Conservation (phyloP, 2,797 vertebrate genomes). For the Euphonia xanthogaster region DNA sequence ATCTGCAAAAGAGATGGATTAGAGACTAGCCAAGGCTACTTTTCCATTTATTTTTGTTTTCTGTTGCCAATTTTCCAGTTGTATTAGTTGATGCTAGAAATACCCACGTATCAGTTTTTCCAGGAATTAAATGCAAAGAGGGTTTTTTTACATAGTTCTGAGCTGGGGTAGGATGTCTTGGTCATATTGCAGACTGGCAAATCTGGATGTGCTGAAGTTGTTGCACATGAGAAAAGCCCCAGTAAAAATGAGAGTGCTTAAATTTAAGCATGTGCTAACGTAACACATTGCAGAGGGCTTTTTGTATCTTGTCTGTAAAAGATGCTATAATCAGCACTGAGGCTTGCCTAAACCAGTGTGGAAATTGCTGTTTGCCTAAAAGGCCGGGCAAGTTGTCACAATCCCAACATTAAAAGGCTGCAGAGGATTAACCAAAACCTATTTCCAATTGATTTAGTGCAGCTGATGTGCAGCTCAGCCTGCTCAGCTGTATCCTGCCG, state of each 20-base stretch:
- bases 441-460: not conserved
- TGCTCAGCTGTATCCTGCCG: not conserved
- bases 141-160: not conserved
- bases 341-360: slow-evolving; percentile 40
- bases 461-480: not conserved
- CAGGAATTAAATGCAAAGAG: not conserved
- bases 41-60: slow-evolving; percentile 3
- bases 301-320: not conserved
- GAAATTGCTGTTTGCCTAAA: slow-evolving; percentile 26
- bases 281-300: not conserved
- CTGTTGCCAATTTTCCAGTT: not conserved
- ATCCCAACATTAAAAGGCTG: not conserved
- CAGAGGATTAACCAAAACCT: not conserved
- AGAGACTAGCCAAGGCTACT: not conserved
- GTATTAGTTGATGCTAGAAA: not conserved
- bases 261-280: not conserved
- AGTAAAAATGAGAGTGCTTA: not conserved
- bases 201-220: not conserved
- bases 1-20: not conserved
- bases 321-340: not conserved
- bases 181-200: not conserved
- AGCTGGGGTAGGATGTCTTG: not conserved
- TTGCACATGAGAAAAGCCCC: not conserved
- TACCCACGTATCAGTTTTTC: not conserved
- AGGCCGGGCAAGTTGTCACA: not conserved